Base-by-base conservation (phyloP, 1,140 invertebrate genomes). In the Dinoponera quadriceps region DNA sequence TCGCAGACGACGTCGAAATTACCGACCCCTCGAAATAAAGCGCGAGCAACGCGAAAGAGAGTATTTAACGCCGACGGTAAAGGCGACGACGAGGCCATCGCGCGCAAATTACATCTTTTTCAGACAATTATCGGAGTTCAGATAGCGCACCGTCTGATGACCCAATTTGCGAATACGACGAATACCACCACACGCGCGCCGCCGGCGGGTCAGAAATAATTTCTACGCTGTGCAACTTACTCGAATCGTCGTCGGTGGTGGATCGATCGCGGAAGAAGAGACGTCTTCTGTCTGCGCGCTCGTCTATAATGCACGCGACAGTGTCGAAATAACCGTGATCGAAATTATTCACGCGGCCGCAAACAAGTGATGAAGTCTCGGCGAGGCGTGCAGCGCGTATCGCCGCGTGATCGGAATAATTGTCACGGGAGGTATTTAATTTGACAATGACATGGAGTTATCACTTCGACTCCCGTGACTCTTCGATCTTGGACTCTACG, bases 131-230 rank as follows among this genome's bases (percentile, higher is more conserved):
- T 78, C 25, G 57, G 55, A 65, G 54, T 82, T 77, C 83, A 59
- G 44, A 27, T 14, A 65, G 38, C 68, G 25, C n/a, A n/a, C 27
- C 69, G 86, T 88, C 86, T 73, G 85, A 88, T 84, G 88, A 89
- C 88, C 88, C 72, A 89, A 88, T 89, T 89, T 82, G 71, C 51
- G 57, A 44, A 44, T 9, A 7, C 77, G 38, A 1, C 20, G 44
- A 82, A 82, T 73, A 71, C 16, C 38, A 62, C 2, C 44, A 73
- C 59, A 73, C 57, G 20, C 22, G 20, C 16, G 16, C 27, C 5
- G 20, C 29, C 38, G 38, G 0, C 33, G 73, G 3, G 16, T 86
- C 63, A 54, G 68, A 84, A 87, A 88, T 84, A 88, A 88, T 87
- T 74, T 51, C 74, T 71, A 84, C 75, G 49, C 18, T 38, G 68